A percentile compares a stretch with the other conserved stretches of the same genome.
phyloP scores from a whole-genome alignment of 2,113 vertebrate species.

The Ciconia maguari region DNA sequence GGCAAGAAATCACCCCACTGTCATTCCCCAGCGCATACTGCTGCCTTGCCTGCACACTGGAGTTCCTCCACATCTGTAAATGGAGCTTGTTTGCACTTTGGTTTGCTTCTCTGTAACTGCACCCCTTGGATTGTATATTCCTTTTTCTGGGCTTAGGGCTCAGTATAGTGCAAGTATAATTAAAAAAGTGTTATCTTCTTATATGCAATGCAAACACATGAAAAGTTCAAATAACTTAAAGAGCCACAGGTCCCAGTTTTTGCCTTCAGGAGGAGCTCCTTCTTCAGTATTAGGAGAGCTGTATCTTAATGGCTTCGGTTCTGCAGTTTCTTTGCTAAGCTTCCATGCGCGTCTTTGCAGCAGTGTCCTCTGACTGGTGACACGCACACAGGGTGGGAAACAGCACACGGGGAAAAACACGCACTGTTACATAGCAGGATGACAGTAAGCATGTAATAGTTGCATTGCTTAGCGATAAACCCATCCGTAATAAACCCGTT shows the following conservation, averaged over 20 bases:
- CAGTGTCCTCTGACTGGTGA: not conserved
- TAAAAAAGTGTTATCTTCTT: not conserved
- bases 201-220: not conserved
- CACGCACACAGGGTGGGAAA: not conserved
- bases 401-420: not conserved
- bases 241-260: not conserved
- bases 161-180: not conserved
- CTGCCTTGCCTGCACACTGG: not conserved
- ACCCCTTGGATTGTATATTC: not conserved
- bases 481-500: not conserved
- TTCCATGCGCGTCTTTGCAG: not conserved
- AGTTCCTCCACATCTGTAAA: not conserved
- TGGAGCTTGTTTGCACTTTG: not conserved
- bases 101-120: not conserved
- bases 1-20: not conserved
- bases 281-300: not conserved
- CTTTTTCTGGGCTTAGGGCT: not conserved
- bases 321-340: not conserved
- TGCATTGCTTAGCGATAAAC: not conserved
- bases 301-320: not conserved
- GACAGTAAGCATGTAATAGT: not conserved
- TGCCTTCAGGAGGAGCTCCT: constrained; percentile 49
- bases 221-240: not conserved
- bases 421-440: not conserved
- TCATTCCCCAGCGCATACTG: not conserved